Conservation (phyloP, 2,797 vertebrate genomes). For the Buceros bicornis region DNA sequence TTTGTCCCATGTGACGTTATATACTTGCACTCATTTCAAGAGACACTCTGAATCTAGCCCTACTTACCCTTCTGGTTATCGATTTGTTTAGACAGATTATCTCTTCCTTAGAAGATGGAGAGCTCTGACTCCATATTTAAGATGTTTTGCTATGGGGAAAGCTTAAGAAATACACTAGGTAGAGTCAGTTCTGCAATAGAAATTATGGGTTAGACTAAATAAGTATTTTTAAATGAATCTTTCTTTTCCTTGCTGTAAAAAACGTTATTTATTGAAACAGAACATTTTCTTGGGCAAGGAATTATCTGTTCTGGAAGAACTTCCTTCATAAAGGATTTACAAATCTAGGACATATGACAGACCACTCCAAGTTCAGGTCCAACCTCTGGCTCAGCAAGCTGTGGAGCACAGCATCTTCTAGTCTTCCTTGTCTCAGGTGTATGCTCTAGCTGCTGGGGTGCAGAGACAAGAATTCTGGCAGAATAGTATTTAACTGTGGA, state of each 20-base stretch:
- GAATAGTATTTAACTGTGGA: neutral
- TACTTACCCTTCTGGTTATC: neutral
- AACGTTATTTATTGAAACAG: neutral
- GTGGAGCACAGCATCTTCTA: neutral
- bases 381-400: neutral
- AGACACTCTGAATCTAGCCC: neutral
- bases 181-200: neutral
- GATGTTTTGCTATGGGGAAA: neutral
- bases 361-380: neutral
- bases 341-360: neutral
- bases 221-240: neutral
- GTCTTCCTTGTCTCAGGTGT: neutral
- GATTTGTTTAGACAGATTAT: neutral
- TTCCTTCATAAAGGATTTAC: neutral
- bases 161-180: neutral
- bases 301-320: neutral
- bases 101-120: neutral
- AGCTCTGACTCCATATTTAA: neutral
- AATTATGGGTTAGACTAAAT: neutral
- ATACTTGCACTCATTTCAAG: neutral
- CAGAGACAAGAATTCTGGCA: neutral
- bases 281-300: neutral
- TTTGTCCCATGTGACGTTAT: neutral
- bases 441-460: neutral
- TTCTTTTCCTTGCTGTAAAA: neutral